Evolutionary conservation across 2,888 invertebrate genomes (phyloP).

Genomic region (Nemotelus nigrinus): DNA sequence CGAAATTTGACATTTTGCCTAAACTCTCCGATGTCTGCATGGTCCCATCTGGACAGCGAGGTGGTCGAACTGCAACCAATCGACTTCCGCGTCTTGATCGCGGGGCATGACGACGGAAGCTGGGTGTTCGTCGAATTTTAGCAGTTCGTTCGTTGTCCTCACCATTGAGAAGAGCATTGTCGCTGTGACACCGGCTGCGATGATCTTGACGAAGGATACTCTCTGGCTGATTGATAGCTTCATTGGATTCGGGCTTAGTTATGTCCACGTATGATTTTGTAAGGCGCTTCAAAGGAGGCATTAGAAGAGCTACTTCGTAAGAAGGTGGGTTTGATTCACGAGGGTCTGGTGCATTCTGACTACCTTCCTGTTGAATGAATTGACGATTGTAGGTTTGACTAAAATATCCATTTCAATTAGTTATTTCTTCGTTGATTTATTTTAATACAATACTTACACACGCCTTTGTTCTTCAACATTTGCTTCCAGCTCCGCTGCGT

Average conservation of each 20-base stretch:
- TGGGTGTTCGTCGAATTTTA: conserved; percentile 32
- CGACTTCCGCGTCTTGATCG: conserved; percentile 32
- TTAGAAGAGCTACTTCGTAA: conserved; percentile 79
- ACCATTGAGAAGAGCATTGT: conserved; percentile 16
- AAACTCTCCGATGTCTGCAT: conserved; percentile 56
- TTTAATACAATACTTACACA: conserved; percentile 57
- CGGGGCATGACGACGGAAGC: conserved; percentile 26
- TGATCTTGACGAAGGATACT: conserved; percentile 36
- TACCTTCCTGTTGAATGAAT: conserved; percentile 67
- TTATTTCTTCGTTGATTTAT: background rate
- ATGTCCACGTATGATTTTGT: conserved; percentile 67
- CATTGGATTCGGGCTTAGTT: conserved; percentile 65
- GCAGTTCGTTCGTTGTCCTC: conserved; percentile 49
- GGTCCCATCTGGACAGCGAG: conserved; percentile 10
- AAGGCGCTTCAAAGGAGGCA: conserved; percentile 75
- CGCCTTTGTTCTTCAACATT: conserved; percentile 63
- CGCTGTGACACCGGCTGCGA: conserved; percentile 60
- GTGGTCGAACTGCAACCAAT: conserved; percentile 20
- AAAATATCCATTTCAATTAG: conserved; percentile 2
- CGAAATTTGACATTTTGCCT: conserved; percentile 62
- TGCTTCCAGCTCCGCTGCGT: conserved; percentile 65
- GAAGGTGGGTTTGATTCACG: conserved; percentile 78
- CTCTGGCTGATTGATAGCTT: conserved; percentile 57
- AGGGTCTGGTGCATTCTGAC: conserved; percentile 73
- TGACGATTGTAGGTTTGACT: conserved; percentile 67